A percentile compares a stretch with the other conserved stretches of the same genome.
These are phyloP conservation scores for Oligia fasciuncula DNA, from an alignment of 2,888 invertebrate genomes.

Conservation along the genomic window DNA sequence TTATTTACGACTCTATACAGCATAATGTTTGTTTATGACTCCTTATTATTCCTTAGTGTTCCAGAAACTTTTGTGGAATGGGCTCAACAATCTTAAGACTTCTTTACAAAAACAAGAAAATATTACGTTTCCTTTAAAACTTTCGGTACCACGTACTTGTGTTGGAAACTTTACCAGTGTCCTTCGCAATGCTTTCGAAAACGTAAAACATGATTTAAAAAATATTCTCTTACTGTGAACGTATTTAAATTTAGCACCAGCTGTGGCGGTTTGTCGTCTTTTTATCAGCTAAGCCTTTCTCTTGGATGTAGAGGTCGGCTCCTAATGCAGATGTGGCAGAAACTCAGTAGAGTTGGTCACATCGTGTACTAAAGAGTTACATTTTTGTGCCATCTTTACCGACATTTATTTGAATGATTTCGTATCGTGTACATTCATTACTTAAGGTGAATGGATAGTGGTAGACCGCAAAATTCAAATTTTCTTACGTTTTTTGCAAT, in stretches of 20 bases:
- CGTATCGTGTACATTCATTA: background rate
- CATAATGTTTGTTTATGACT: slow-evolving; percentile 55
- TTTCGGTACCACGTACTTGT: slow-evolving; percentile 54
- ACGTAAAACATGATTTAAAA: slow-evolving; percentile 35
- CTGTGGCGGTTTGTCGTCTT: slow-evolving; percentile 22
- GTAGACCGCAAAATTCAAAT: too few relatives aligned
- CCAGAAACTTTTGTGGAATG: slow-evolving; percentile 56
- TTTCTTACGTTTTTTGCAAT: too few relatives aligned
- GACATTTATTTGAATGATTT: background rate
- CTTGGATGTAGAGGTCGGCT: background rate
- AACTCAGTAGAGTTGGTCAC: background rate
- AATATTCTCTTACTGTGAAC: slow-evolving; percentile 17
- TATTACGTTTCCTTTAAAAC: slow-evolving; percentile 58
- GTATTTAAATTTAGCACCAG: slow-evolving; percentile 27
- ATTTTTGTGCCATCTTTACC: background rate
- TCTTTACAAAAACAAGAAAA: slow-evolving; percentile 60
- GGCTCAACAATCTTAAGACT: slow-evolving; percentile 61
- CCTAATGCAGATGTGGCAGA: slow-evolving; percentile 14
- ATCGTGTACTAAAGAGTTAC: background rate
- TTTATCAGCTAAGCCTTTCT: slow-evolving; percentile 25
- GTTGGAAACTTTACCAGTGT: slow-evolving; percentile 48
- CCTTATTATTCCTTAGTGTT: slow-evolving; percentile 57
- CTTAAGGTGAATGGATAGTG: too few relatives aligned
- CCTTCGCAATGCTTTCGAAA: slow-evolving; percentile 39
- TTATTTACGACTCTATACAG: slow-evolving; percentile 32